Percentiles rank a stretch among this genome's conserved stretches.
phyloP scores from a whole-genome alignment of 2,888 invertebrate genomes.

The Seladonia tumulorum region DNA sequence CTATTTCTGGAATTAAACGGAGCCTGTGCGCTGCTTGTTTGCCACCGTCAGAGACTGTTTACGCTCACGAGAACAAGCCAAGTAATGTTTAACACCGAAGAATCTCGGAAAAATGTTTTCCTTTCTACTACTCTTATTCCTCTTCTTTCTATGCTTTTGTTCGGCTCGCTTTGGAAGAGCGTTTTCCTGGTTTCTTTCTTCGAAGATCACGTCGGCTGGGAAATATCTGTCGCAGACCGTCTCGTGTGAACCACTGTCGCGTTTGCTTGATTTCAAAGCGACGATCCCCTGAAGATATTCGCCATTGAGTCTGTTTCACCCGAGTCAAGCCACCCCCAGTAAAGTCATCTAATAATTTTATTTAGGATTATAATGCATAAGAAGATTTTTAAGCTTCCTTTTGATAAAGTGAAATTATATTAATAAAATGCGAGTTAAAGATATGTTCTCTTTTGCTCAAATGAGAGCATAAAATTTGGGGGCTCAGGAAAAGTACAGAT shows the following conservation, averaged over 20 bases:
- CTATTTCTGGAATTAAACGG: constrained; percentile 9
- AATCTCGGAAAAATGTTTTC: background rate
- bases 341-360: no score
- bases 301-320: no score
- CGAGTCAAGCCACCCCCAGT: no score
- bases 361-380: no score
- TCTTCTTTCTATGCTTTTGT: background rate
- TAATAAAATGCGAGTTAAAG: background rate
- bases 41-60: background rate
- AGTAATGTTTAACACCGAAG: background rate
- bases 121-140: background rate
- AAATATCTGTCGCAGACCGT: background rate
- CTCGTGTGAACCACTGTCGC: background rate
- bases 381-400: no score
- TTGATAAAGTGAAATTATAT: no score
- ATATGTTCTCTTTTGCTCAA: background rate
- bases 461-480: background rate
- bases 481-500: background rate
- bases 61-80: background rate
- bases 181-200: background rate
- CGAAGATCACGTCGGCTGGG: background rate
- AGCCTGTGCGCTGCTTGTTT: constrained; percentile 11
- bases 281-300: background rate
- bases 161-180: background rate
- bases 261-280: background rate